Base-by-base conservation (phyloP, 2,888 invertebrate species). In the Drosophila quinaria region DNA sequence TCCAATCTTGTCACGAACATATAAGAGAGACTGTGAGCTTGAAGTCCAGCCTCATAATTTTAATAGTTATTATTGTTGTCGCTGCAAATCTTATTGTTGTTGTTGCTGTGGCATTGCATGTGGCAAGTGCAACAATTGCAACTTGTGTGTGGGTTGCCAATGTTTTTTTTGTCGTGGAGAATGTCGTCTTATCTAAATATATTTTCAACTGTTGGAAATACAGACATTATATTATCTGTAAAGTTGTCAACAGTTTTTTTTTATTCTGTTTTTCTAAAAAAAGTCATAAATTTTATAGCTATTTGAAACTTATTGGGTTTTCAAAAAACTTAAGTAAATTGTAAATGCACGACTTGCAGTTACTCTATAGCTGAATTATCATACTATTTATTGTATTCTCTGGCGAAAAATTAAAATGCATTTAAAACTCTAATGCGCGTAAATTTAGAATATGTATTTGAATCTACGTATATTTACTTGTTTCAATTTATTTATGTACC, bases 1-100 rank as follows among this genome's bases (percentile, higher is more conserved):
- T 64, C 81, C 70, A 78, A 84, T 82, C 87, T 87, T 81, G 87
- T 82, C 85, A 87, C 87, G 82, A 82, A 78, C 60, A 61, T 39
- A 22, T 29, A 46, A 37, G 17, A 37, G 13, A 42, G 19, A 19
- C 19, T 13, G 4, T 5, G 25, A 42, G 19, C 17, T 25, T 15
- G 11, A 37, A 25, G 47, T 58, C 58, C 58, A 58, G 58, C 58
- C 58, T 47, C 59, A 59, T 22, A 42, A 56, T 11, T 35, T 19
- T 10, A 46, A 19, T 31, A 46, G n/a, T 46, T 35, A 33, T 46
- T 35, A 22, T 33, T 46, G 9, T 42, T 10, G 19, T 29, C 3
- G 13, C n/a, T 22, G 41, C 19, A 9, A 19, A 44, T 42, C 17
- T 11, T 41, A 3, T 41, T 17, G 17, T 17, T 13, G 6, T 46